These are phyloP conservation scores for Nasonia giraulti DNA, from an alignment of 1,140 invertebrate genomes.

Conservation along the genomic window DNA sequence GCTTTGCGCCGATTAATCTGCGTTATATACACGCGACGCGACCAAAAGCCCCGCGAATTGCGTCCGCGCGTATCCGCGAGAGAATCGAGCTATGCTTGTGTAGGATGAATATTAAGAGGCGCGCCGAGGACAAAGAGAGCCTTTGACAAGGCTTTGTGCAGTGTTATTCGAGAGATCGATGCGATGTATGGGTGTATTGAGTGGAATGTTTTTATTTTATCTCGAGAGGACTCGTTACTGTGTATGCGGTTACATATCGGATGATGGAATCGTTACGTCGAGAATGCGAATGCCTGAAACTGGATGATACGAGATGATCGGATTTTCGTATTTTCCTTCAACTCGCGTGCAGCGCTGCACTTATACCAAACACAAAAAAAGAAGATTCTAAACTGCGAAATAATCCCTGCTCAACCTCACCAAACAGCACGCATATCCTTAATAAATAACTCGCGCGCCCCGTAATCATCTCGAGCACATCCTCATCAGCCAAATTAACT, in stretches of 20 bases:
- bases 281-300: no score
- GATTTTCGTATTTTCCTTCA: no score
- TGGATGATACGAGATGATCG: no score
- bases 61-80: neutral
- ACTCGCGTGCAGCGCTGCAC: no score
- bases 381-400: no score
- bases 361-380: no score
- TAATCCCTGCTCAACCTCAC: no score
- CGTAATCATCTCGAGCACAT: neutral
- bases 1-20: constrained; percentile 63
- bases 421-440: neutral
- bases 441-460: neutral
- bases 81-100: neutral
- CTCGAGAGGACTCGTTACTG: no score
- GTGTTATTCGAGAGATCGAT: neutral
- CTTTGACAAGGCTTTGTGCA: neutral
- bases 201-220: no score
- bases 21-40: constrained; percentile 56
- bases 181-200: neutral
- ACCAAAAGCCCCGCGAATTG: constrained; percentile 23
- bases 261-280: no score
- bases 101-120: constrained; percentile 42
- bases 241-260: no score
- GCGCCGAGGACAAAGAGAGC: constrained; percentile 29
- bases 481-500: neutral